Evolutionary conservation across 2,113 vertebrate species (phyloP), one percentile per base, ranked within the genome.

Genomic region (Onychorhynchus coronatus): DNA sequence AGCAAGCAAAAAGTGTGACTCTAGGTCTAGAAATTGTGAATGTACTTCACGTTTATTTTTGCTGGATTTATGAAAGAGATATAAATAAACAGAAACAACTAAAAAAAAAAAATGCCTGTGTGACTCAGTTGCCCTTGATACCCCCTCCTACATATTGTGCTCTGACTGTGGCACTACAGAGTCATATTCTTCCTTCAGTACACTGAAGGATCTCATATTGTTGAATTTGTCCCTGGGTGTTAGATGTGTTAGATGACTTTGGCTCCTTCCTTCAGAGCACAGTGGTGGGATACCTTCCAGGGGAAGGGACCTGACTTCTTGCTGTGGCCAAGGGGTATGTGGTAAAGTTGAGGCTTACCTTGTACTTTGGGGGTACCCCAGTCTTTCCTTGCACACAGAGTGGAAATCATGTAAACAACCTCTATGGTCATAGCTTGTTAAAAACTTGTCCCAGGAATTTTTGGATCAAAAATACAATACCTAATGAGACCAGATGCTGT

Each of bases 81-180:
- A 46, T 6, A 85, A 66, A 53, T 17, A 22, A 75, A 66, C 11
- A 70, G 28, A 78, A 84, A n/a, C 6, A 67, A 25, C 67, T 55
- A 0, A 0, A 42, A 66, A 58, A 66, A 58, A 73, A 9, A 28
- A 58, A 37, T 4, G 16, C 9, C 20, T 21, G 2, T 44, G 3
- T 81, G 46, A 42, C 31, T 70, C 59, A 35, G 8, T 49, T 33
- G 9, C 10, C n/a, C 85, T 80, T 5, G 3, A 17, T 39, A 68
- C 21, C 8, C 17, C 22, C 16, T 72, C 24, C 33, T 70, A 63
- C 0, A 1, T 11, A 5, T 14, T 63, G 14, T 61, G 7, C 33
- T 75, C n/a, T 82, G 39, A 63, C 33, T 37, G 2, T 35, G 59
- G 55, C 47, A 31, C 16, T 30, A 37, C 5, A 39, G 9, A 58